Evolutionary conservation across 2,888 invertebrate species (phyloP), one percentile per base, ranked within the genome.

Genomic region (Tineola bisselliella): DNA sequence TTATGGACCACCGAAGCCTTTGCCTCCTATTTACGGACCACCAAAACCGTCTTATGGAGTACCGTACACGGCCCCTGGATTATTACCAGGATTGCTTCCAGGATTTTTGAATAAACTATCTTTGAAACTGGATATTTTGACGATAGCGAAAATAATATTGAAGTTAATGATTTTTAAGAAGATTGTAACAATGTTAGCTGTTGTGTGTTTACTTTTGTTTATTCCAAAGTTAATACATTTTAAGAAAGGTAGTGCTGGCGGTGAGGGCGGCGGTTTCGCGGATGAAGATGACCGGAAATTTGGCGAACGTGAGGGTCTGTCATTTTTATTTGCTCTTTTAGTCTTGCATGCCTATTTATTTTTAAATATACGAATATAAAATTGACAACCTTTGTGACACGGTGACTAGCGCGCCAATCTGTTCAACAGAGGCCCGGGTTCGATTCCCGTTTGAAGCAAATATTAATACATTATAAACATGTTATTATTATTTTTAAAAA

Each of bases 111-210:
- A 91, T 65, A 91, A 93, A 70, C 78, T 93, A 0, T 90, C 91
- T 57, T 78, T 91, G 19, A 93, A 94, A 76, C 70, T 93, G 60
- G 91, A 92, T 69, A 88, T 93, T 0, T 87, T 92, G 63, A 92
- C 93, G 0, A 76, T 93, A 61, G 92, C 92, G 0, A 94, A 94
- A 78, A 89, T 94, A 62, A 69, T 94, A 62, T 75, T 94, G 38
- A 94, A 94, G 73, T 75, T 94, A 60, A 79, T 94, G 4, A 91
- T 94, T 66, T 94, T 94, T 74, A 94, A 94, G 78, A 92, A 94
- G 77, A 90, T 94, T 60, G 91, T 94, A 62, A 93, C 93, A 67
- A 93, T 94, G 77, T 90, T 94, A 48, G 94, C 92, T 0, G 87
- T 93, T 5, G 89, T 94, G 67, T 94, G 92, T 70, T 84, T 94